Evolutionary conservation across 2,888 invertebrate genomes (phyloP), one percentile per base, ranked within the genome.

Genomic region (Halocaridina rubra): DNA sequence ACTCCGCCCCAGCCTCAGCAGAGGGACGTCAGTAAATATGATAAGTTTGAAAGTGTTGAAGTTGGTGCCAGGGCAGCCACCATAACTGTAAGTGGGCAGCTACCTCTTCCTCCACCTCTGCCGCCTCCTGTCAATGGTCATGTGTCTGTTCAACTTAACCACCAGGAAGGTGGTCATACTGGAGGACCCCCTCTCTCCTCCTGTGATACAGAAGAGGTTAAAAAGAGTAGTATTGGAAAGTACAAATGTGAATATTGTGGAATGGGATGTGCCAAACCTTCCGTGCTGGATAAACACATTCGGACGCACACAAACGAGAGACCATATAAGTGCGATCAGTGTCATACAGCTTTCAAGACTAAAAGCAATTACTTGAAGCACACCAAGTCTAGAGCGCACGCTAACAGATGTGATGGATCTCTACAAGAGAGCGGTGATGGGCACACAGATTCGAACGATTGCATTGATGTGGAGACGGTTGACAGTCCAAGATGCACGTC

Each of bases 271-370:
- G 80, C 86, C 74, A 86, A 86, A 72, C 86, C 86, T 13, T 80
- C 80, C 30, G 84, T 84, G 77, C 53, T 80, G 77, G 86, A 86
- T 61, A 86, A 86, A 59, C 86, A 86, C 80, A 86, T 72, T 10
- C 86, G 86, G 27, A 78, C 86, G 27, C 86, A 84, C 84, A 86
- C 86, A 77, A 86, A 86, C 32, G 84, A 86, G 77, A 80, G 86
- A 33, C 86, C 86, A 10, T 86, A 84, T 71, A 76, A 61, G 59
- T 86, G 86, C 72, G 71, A 77, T 16, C 84, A 80, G 29, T 86
- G 86, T 61, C 80, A 80, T 32, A 72, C 72, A 53, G 82, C 86
- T 27, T 84, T 84, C 84, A 86, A 86, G 74, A 86, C 86, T 46
- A 84, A 84, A 69, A 82, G 86, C 67, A 86, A 86, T 59, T 84